A percentile compares a stretch with the other conserved stretches of the same genome.
Evolutionary conservation across 2,888 invertebrate species (phyloP).

Genomic region (Tupiocoris notatus): DNA sequence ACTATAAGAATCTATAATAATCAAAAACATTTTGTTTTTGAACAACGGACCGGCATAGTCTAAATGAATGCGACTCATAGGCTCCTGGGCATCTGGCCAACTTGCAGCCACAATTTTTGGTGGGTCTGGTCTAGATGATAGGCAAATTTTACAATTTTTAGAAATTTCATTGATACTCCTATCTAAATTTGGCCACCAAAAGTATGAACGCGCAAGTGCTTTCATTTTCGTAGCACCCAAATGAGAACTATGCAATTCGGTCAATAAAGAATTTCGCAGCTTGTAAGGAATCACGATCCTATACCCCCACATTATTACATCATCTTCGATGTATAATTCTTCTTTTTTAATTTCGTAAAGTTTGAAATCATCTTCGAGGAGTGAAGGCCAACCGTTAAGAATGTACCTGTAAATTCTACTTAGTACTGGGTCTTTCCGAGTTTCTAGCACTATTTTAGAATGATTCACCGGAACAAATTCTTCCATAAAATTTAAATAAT

Average conservation of each 20-base stretch:
- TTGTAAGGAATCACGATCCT: not conserved
- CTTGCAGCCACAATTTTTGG: not conserved
- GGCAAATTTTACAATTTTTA: not conserved
- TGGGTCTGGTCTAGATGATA: not conserved
- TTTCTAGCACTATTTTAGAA: not conserved
- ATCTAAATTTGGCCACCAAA: constrained; percentile 4
- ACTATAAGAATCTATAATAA: not conserved
- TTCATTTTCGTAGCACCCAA: not conserved
- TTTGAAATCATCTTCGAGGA: not conserved
- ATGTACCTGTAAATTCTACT: not conserved
- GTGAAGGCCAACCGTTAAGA: not conserved
- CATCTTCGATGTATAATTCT: not conserved
- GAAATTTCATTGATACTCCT: not conserved
- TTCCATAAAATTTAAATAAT: not conserved
- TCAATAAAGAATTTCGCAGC: not conserved
- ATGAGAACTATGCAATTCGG: not conserved
- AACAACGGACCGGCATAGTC: not conserved
- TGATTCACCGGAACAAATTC: not conserved
- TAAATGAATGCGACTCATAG: not conserved
- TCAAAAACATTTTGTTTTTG: not conserved
- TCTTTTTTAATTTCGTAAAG: not conserved
- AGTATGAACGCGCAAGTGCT: not conserved
- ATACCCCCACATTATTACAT: not conserved
- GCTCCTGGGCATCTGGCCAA: not conserved
- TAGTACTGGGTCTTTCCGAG: not conserved